Conservation (phyloP, 2,888 invertebrate genomes). For the Scaptomyza parva region DNA sequence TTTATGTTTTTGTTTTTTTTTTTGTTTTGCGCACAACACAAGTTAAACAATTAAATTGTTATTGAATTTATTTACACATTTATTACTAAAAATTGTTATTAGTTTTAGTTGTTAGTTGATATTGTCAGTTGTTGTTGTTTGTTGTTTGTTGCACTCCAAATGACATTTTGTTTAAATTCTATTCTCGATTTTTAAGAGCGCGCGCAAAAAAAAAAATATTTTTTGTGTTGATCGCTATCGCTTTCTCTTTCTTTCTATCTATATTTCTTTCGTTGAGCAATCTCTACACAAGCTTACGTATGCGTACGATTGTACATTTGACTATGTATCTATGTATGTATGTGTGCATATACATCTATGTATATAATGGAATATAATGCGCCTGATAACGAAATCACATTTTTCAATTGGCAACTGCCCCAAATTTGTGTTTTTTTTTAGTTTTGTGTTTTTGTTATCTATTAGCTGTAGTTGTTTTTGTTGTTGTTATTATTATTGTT, state of each 20-base stretch:
- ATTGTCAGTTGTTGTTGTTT: conserved; percentile 24
- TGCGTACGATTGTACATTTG: conserved; percentile 2
- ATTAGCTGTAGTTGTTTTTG: conserved; percentile 40
- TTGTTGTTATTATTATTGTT: conserved; percentile 37
- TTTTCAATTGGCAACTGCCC: conserved; percentile 78
- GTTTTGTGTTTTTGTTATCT: conserved; percentile 69
- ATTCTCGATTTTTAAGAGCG: conserved; percentile 45
- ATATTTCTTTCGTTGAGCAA: background rate
- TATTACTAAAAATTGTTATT: conserved; percentile 40
- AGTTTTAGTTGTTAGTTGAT: conserved; percentile 17
- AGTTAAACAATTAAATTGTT: conserved; percentile 78
- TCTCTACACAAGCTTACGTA: conserved; percentile 1
- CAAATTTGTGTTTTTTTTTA: conserved; percentile 66
- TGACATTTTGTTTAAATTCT: conserved; percentile 52
- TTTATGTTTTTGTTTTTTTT: conserved; percentile 12
- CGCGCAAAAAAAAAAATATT: conserved; percentile 26
- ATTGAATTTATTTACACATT: conserved; percentile 67
- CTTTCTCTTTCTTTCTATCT: conserved; percentile 8
- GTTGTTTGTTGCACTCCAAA: conserved; percentile 45
- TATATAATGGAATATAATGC: conserved; percentile 48
- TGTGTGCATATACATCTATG: conserved; percentile 6
- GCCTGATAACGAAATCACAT: conserved; percentile 69
- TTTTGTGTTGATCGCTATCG: conserved; percentile 22
- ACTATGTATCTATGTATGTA: conserved; percentile 3
- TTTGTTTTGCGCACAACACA: conserved; percentile 57